phyloP scores from a whole-genome alignment of 2,797 vertebrate species.

The Peromyscus aztecus region DNA sequence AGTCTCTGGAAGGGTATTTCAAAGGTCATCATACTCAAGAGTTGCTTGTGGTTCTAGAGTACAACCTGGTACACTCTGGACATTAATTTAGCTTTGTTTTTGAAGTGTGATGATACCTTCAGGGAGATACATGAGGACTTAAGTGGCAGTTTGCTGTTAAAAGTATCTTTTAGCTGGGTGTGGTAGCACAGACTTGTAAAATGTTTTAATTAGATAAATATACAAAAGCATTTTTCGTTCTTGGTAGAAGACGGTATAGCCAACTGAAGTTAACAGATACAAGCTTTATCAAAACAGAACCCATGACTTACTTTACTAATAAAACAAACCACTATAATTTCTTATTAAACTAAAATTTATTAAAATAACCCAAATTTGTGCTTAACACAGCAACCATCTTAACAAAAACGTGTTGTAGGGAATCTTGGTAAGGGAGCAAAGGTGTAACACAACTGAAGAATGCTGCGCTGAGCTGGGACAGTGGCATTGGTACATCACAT shows the following conservation, averaged over 20 bases:
- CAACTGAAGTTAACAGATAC: background rate
- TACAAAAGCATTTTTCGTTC: no score
- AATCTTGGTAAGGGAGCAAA: slow-evolving; percentile 11
- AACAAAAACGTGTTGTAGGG: slow-evolving; percentile 4
- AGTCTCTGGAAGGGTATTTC: slow-evolving; percentile 6
- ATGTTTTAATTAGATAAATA: background rate
- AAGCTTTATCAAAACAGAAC: background rate
- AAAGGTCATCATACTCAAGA: slow-evolving; percentile 21
- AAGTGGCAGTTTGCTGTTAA: slow-evolving; percentile 18
- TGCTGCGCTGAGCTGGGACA: background rate
- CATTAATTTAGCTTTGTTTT: slow-evolving; percentile 61
- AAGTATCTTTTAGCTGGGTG: slow-evolving; percentile 47
- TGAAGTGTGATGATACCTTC: slow-evolving; percentile 16
- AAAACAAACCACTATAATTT: slow-evolving; percentile 23
- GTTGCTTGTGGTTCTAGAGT: slow-evolving; percentile 33
- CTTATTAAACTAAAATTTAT: slow-evolving; percentile 51
- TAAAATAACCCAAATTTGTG: slow-evolving; percentile 55
- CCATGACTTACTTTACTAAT: slow-evolving; percentile 34
- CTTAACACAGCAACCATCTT: slow-evolving; percentile 26
- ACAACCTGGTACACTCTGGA: background rate
- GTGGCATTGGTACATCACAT: background rate
- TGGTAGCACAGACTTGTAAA: background rate
- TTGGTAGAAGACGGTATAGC: background rate
- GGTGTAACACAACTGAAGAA: background rate
- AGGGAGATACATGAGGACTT: slow-evolving; percentile 10